Evolutionary conservation across 2,113 vertebrate species (phyloP), one percentile per base, ranked within the genome.

Genomic region (Polyodon spathula): DNA sequence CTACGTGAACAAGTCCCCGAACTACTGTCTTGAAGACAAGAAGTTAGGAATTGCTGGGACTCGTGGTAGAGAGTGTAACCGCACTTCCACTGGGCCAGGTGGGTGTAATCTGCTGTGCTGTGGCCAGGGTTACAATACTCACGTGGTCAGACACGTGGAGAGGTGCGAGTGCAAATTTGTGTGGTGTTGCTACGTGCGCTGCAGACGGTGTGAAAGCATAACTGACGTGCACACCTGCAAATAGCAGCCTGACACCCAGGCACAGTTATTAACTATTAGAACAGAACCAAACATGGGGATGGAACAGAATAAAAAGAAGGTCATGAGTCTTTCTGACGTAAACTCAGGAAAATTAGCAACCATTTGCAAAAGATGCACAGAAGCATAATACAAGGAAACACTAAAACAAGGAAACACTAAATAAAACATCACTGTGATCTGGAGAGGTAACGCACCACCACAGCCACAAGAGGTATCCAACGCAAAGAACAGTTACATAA

Each of bases 141-240:
- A 93, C 0, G 89, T 97, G 1, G 93, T 94, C 58, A 74, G 96
- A 39, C 88, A 91, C 0, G 89, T 95, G 66, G 88, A 93, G 2
- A 85, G 93, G 58, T 99, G 96, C 0, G 92, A 96, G 39, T 98
- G 96, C 77, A 97, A 94, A 78, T 98, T 99, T 0, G 79, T 98
- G 52, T 99, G 96, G 96, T 99, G 96, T 84, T 99, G 96, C 78
- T 95, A 94, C 0, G 96, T 99, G 17, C 92, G 85, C 68, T 99
- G 96, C 79, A 66, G 88, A 10, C 84, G 90, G 54, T 99, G 96
- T 1, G 96, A 99, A 78, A 97, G 89, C 71, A 92, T 99, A 92
- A 93, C 89, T 0, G 93, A 98, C 1, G 88, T 95, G 6, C 92
- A 99, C 76, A 97, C 95, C 55, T 99, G 96, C 75, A 98, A 99